Evolutionary conservation across 1,140 invertebrate genomes (phyloP).

Genomic region (Drosophila murphyi): DNA sequence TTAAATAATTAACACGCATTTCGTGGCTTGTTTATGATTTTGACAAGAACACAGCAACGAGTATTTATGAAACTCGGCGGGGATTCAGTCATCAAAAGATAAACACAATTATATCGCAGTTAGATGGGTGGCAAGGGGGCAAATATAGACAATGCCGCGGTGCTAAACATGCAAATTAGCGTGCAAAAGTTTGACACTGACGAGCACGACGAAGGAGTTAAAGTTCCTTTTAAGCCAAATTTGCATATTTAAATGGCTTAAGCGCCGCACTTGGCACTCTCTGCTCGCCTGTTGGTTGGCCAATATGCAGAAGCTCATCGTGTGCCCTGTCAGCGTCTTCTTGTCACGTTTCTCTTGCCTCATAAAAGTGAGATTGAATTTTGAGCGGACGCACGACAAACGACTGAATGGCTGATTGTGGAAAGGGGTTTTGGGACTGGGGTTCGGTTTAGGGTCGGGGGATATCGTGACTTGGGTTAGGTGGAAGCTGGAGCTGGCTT

Average conservation of each 20-base stretch:
- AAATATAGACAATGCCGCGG: slow-evolving; percentile 63
- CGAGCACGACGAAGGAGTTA: slow-evolving; percentile 66
- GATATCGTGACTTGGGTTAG: slow-evolving; percentile 9
- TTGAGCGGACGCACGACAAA: slow-evolving; percentile 65
- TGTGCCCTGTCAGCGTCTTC: slow-evolving; percentile 61
- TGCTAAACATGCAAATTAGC: slow-evolving; percentile 79
- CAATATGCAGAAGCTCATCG: slow-evolving; percentile 35
- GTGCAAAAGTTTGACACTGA: slow-evolving; percentile 58
- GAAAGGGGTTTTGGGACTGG: neutral
- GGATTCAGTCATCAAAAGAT: slow-evolving; percentile 78
- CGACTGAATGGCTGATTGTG: slow-evolving; percentile 13
- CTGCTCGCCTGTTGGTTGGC: slow-evolving; percentile 14
- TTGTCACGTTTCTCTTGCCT: slow-evolving; percentile 78
- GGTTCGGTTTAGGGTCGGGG: neutral
- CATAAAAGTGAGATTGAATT: slow-evolving; percentile 82
- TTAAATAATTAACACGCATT: slow-evolving; percentile 79
- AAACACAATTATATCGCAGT: slow-evolving; percentile 73
- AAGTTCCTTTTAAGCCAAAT: slow-evolving; percentile 74
- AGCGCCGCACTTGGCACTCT: slow-evolving; percentile 71
- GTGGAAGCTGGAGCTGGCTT: slow-evolving; percentile 43
- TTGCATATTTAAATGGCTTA: slow-evolving; percentile 81
- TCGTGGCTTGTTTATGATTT: slow-evolving; percentile 67
- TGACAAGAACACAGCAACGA: slow-evolving; percentile 23
- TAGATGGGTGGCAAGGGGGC: slow-evolving; percentile 16
- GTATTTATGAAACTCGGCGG: slow-evolving; percentile 36